Percentiles rank a stretch among this genome's conserved stretches.
Evolutionary conservation across 2,888 invertebrate species (phyloP).

Genomic region (Sphinx pinastri): DNA sequence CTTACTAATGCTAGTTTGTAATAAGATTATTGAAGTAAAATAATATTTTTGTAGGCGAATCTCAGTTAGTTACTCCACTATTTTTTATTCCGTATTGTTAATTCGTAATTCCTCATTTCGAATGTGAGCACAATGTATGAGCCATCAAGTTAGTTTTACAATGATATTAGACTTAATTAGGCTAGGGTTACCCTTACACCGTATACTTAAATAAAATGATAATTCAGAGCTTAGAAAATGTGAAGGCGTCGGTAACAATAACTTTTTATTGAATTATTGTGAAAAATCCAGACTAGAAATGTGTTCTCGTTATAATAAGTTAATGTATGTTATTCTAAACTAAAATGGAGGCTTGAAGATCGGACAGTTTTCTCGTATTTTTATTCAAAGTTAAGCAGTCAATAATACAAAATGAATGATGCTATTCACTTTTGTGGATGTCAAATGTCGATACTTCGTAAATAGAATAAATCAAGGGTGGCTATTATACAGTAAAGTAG

Average conservation of each 20-base stretch:
- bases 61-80: conserved; percentile 60
- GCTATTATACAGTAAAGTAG: conserved; percentile 24
- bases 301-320: conserved; percentile 24
- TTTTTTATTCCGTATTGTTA: conserved; percentile 45
- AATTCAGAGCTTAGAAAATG: conserved; percentile 70
- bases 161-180: conserved; percentile 50
- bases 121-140: conserved; percentile 59
- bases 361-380: conserved; percentile 12
- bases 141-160: conserved; percentile 54
- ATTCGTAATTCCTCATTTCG: conserved; percentile 45
- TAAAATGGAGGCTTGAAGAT: conserved; percentile 22
- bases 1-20: conserved; percentile 35
- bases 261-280: conserved; percentile 40
- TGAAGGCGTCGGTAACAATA: conserved; percentile 52
- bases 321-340: conserved; percentile 12
- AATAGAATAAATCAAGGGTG: conserved; percentile 20
- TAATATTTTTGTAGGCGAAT: conserved; percentile 53
- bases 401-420: background rate
- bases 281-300: conserved; percentile 26
- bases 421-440: conserved; percentile 9
- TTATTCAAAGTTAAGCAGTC: conserved; percentile 20
- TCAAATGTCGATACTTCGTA: conserved; percentile 11
- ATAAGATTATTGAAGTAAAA: conserved; percentile 40
- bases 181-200: conserved; percentile 35
- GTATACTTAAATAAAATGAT: conserved; percentile 51